A percentile compares a stretch with the other conserved stretches of the same genome.
Evolutionary conservation across 2,888 invertebrate species (phyloP).

Genomic region (Rhorus exstirpatorius): DNA sequence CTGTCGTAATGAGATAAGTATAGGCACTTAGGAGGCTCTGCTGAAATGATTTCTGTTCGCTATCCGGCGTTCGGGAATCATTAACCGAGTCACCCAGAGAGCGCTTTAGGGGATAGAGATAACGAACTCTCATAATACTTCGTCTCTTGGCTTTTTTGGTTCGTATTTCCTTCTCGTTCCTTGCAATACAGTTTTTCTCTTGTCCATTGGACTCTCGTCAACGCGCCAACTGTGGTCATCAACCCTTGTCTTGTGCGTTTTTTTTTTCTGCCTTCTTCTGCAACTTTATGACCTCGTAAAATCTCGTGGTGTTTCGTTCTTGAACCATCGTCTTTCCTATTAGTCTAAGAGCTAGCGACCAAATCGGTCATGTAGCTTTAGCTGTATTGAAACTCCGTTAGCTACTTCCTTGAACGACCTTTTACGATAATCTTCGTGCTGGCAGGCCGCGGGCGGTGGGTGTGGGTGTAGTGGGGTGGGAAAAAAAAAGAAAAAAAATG

Average conservation of each 20-base stretch:
- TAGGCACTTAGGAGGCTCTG: conserved; percentile 48
- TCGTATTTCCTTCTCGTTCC: conserved; percentile 22
- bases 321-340: conserved; percentile 22
- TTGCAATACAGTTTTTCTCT: background rate
- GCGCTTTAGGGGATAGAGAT: conserved; percentile 5
- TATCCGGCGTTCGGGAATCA: conserved; percentile 42
- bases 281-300: conserved; percentile 65
- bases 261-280: conserved; percentile 20
- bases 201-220: conserved; percentile 47
- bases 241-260: conserved; percentile 11
- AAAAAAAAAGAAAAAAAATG: too few species aligned
- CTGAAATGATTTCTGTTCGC: conserved; percentile 53
- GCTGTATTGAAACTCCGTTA: too few species aligned
- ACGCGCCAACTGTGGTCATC: conserved; percentile 37
- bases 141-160: conserved; percentile 16
- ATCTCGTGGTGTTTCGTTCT: conserved; percentile 58
- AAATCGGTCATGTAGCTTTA: too few species aligned
- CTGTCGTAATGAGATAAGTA: conserved; percentile 66
- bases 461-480: too few species aligned
- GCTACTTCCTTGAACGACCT: too few species aligned
- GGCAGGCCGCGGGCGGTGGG: too few species aligned
- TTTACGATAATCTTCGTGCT: too few species aligned
- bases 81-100: conserved; percentile 67
- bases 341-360: too few species aligned
- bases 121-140: conserved; percentile 13